Conservation (phyloP, 2,888 invertebrate genomes). For the Lathronympha strigana region DNA sequence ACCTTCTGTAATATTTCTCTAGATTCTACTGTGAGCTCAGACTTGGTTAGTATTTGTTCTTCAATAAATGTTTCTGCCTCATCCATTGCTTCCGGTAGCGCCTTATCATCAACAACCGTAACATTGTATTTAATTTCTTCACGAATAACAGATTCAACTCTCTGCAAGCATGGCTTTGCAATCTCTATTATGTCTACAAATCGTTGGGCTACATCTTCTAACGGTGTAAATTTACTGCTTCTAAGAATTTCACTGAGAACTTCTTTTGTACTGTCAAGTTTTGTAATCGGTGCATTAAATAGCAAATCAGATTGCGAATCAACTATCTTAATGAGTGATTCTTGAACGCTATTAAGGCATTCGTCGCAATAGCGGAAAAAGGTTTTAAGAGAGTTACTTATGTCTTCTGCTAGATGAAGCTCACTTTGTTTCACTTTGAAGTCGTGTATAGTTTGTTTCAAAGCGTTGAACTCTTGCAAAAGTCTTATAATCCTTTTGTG, state of each 20-base stretch:
- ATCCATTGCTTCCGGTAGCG: slow-evolving; percentile 53
- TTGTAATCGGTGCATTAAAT: slow-evolving; percentile 56
- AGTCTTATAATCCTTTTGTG: slow-evolving; percentile 70
- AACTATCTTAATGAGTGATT: slow-evolving; percentile 60
- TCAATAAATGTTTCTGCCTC: slow-evolving; percentile 53
- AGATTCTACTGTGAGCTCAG: slow-evolving; percentile 43
- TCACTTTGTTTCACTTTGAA: slow-evolving; percentile 58
- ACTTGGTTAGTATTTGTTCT: slow-evolving; percentile 44
- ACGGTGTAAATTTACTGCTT: slow-evolving; percentile 46
- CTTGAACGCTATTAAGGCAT: slow-evolving; percentile 59
- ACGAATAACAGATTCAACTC: slow-evolving; percentile 50
- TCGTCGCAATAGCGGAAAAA: slow-evolving; percentile 61
- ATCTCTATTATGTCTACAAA: slow-evolving; percentile 50
- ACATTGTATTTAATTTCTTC: slow-evolving; percentile 54
- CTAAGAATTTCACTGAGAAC: slow-evolving; percentile 45
- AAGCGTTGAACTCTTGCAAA: slow-evolving; percentile 64
- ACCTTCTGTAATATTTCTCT: slow-evolving; percentile 54
- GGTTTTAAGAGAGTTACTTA: slow-evolving; percentile 54
- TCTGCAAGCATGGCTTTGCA: slow-evolving; percentile 51
- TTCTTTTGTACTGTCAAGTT: slow-evolving; percentile 51
- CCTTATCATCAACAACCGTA: slow-evolving; percentile 46
- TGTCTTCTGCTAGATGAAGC: slow-evolving; percentile 56
- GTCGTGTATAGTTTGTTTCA: slow-evolving; percentile 58
- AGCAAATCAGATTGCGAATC: slow-evolving; percentile 60
- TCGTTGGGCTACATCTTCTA: slow-evolving; percentile 47